A percentile compares a stretch with the other conserved stretches of the same genome.
Conservation (phyloP, 2,797 vertebrate genomes). For the Anolis apletophallus region DNA sequence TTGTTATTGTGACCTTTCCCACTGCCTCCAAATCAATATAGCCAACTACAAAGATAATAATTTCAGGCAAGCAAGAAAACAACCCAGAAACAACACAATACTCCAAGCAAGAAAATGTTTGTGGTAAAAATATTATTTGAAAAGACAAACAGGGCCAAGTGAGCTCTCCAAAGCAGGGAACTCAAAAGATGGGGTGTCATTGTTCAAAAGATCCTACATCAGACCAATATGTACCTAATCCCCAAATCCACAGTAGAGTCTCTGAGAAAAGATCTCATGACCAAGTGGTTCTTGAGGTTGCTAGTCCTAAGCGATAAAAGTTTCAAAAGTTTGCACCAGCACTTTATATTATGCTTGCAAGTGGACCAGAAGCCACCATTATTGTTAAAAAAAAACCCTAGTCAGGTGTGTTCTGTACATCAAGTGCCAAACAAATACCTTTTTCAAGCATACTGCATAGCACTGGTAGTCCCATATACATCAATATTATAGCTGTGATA, state of each 20-base stretch:
- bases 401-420: neutral
- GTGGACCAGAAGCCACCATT: neutral
- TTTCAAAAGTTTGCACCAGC: neutral
- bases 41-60: neutral
- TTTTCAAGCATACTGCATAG: neutral
- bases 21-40: neutral
- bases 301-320: neutral
- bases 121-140: neutral
- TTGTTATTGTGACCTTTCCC: neutral
- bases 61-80: neutral
- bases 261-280: neutral
- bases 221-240: neutral
- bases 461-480: neutral
- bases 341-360: neutral
- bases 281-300: neutral
- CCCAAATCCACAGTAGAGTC: neutral
- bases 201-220: neutral
- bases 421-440: neutral
- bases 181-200: neutral
- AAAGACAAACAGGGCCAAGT: neutral
- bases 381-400: neutral
- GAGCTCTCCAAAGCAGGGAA: neutral
- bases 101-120: neutral
- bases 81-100: too few relatives aligned
- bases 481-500: neutral